phyloP scores from a whole-genome alignment of 2,113 vertebrate genomes.

The Marcusenius ussheri region DNA sequence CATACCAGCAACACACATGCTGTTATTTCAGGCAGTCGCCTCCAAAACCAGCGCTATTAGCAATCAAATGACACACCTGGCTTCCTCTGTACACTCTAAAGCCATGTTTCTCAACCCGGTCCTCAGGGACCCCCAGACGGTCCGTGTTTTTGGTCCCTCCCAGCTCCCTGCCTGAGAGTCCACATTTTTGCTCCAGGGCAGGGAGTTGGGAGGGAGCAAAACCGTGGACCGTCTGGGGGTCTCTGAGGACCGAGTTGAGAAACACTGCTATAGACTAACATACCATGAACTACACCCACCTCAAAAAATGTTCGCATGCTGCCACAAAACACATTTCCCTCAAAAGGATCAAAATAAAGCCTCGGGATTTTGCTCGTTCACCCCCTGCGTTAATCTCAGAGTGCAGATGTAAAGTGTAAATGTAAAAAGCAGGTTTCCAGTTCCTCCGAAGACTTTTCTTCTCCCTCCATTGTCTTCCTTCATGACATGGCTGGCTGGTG shows the following conservation, averaged over 20 bases:
- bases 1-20: neutral
- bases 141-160: neutral
- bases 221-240: neutral
- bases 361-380: neutral
- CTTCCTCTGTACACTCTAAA: neutral
- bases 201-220: neutral
- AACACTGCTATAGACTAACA: neutral
- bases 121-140: neutral
- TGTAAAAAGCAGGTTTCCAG: neutral
- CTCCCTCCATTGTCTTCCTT: neutral
- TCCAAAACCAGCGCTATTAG: neutral
- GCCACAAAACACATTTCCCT: neutral
- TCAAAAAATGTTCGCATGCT: neutral
- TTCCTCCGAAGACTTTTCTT: neutral
- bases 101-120: neutral
- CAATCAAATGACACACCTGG: neutral
- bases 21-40: neutral
- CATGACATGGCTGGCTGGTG: slow-evolving; percentile 33
- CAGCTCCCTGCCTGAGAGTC: neutral
- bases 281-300: neutral
- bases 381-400: neutral
- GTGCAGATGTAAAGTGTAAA: neutral
- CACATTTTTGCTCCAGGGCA: neutral
- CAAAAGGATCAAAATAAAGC: neutral
- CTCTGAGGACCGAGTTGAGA: neutral